Evolutionary conservation across 2,888 invertebrate genomes (phyloP), one percentile per base, ranked within the genome.

Genomic region (Drosophila kanekoi): DNA sequence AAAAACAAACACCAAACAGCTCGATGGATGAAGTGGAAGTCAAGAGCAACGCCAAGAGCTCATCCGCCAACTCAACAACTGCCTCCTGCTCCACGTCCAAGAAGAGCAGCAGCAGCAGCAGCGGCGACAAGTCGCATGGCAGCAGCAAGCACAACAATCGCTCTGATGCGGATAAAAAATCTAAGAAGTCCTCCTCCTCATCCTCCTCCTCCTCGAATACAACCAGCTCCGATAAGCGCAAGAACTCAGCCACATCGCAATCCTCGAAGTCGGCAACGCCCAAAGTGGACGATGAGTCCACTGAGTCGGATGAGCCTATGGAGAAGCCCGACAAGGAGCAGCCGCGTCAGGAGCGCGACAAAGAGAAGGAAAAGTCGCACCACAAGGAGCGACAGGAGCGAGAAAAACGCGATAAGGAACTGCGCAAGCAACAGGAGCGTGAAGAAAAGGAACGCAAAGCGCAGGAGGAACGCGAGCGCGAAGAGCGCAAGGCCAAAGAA

Each of bases 111-210:
- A 58, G 57, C 47, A 49, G 62, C 64, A 62, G 72, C 63, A 91
- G 44, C 67, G 58, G 68, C 45, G 65, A 71, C n/a, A 73, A 73
- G 32, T 58, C 65, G 38, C 72, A 91, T 71, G 37, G 58, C 18
- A 62, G 68, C 67, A 74, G 79, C 67, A 92, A 91, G 48, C 92
- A 92, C 56, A 91, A 91, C 66, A 91, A 91, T 68, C 90, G 90
- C 49, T 80, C 76, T 52, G 90, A 86, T 56, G 80, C 79, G 32
- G 90, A 90, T 20, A 91, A 92, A 48, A 91, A 90, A 61, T 81
- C 83, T 0, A 78, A 65, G 40, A 89, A 89, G 53, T 68, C 56
- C 33, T 66, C 72, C 10, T 70, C 79, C 11, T 67, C 28, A 28
- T 28, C 79, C 37, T 61, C 40, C 6, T 62, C 72, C 33, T 48